Percentiles rank a stretch among this genome's conserved stretches.
These are phyloP conservation scores for Etia nguti DNA, from an alignment of 2,113 vertebrate genomes.

Conservation along the genomic window DNA sequence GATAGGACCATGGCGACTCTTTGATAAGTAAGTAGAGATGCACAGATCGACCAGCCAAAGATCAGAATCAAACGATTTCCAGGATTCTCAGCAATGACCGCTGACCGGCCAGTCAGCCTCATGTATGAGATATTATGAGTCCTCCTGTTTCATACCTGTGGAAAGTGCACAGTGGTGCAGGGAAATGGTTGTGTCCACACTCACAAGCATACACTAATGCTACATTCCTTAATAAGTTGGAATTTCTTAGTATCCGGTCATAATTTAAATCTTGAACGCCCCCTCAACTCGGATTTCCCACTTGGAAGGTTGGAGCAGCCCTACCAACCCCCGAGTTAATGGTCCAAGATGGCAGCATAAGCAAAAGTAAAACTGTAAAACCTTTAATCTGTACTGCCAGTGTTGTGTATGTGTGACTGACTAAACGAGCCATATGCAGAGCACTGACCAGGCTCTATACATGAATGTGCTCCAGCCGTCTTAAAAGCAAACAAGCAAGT, in stretches of 20 bases:
- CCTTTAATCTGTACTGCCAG: not conserved
- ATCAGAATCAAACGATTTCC: not conserved
- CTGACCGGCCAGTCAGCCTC: not conserved
- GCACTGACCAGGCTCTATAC: not conserved
- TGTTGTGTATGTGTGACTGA: not conserved
- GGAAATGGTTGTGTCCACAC: not conserved
- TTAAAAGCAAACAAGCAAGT: not conserved
- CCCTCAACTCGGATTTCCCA: not conserved
- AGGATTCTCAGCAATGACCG: not conserved
- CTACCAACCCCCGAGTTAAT: not conserved
- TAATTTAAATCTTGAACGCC: not conserved
- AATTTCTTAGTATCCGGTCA: not conserved
- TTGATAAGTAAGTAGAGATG: not conserved
- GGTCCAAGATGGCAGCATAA: not conserved
- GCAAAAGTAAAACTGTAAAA: not conserved
- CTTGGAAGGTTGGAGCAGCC: not conserved
- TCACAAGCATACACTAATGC: not conserved
- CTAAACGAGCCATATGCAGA: not conserved
- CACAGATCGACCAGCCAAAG: not conserved
- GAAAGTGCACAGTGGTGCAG: not conserved
- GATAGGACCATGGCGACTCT: not conserved
- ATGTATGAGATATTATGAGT: not conserved
- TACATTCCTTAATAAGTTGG: not conserved
- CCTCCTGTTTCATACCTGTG: not conserved
- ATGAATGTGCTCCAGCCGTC: not conserved